Conservation (phyloP, 2,797 vertebrate genomes). For the Myotis findleyi region DNA sequence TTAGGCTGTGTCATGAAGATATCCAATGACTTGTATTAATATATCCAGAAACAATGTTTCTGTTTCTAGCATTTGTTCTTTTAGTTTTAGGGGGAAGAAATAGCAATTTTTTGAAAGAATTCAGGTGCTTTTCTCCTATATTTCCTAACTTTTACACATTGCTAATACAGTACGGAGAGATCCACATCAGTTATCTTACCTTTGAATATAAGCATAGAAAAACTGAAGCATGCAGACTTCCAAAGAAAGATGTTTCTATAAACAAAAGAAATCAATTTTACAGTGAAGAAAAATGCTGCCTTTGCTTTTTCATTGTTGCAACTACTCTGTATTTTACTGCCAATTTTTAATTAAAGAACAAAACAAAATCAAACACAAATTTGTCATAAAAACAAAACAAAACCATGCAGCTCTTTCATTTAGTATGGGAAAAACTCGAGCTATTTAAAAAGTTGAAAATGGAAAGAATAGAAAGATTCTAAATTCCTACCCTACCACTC, state of each 20-base stretch:
- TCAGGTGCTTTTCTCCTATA: background rate
- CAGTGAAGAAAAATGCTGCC: slow-evolving; percentile 38
- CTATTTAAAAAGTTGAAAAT: slow-evolving; percentile 48
- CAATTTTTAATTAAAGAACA: slow-evolving; percentile 50
- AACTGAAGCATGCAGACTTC: slow-evolving; percentile 99
- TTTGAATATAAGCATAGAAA: slow-evolving; percentile 99
- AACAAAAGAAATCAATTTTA: slow-evolving; percentile 76
- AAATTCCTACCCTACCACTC: background rate
- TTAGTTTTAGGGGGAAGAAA: background rate
- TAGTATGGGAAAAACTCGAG: background rate
- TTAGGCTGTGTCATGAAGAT: background rate
- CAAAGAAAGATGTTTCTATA: slow-evolving; percentile 97
- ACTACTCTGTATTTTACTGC: slow-evolving; percentile 13
- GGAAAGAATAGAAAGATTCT: background rate
- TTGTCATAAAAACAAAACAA: slow-evolving; percentile 26
- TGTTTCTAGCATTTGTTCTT: slow-evolving; percentile 15
- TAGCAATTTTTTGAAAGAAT: background rate
- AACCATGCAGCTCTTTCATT: background rate
- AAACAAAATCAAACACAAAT: slow-evolving; percentile 39
- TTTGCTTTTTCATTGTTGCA: slow-evolving; percentile 29
- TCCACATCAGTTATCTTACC: slow-evolving; percentile 88
- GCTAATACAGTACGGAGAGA: background rate
- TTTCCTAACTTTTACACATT: background rate
- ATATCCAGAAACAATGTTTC: background rate
- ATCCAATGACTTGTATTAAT: background rate